Percentiles rank a stretch among this genome's conserved stretches.
These are phyloP conservation scores for Puffinus mauretanicus DNA, from an alignment of 2,113 vertebrate genomes.

Conservation along the genomic window DNA sequence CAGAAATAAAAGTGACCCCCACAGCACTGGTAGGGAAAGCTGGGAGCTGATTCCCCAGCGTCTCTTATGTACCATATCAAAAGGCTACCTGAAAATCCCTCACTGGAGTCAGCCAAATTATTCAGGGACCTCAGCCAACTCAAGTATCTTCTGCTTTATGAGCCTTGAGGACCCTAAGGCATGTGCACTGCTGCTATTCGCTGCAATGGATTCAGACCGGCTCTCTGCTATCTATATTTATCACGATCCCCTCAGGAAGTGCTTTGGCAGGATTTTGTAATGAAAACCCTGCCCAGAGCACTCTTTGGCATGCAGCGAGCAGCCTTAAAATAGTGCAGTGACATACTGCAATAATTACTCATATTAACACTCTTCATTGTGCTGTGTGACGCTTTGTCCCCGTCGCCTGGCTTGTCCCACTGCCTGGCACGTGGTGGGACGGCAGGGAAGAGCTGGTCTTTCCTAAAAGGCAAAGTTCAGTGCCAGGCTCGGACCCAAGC, in stretches of 20 bases:
- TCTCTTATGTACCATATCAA: background rate
- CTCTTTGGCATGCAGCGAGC: slow-evolving; percentile 57
- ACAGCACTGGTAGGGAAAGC: background rate
- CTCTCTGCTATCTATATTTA: slow-evolving; percentile 70
- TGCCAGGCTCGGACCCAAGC: rapidly evolving
- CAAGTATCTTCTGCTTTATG: slow-evolving; percentile 56
- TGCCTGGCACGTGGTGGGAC: background rate
- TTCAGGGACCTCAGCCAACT: slow-evolving; percentile 40
- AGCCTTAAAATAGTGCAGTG: slow-evolving; percentile 69
- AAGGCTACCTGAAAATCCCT: slow-evolving; percentile 62
- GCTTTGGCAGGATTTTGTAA: slow-evolving; percentile 69
- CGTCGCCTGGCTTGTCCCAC: background rate
- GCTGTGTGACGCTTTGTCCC: slow-evolving; percentile 31
- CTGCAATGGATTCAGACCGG: slow-evolving; percentile 35
- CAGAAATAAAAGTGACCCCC: slow-evolving; percentile 32
- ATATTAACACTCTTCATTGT: slow-evolving; percentile 63
- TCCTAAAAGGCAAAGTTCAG: slow-evolving; percentile 25
- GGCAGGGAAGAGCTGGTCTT: background rate
- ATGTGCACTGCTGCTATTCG: background rate
- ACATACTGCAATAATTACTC: slow-evolving; percentile 71
- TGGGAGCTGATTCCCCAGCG: background rate
- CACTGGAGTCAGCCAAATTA: slow-evolving; percentile 33
- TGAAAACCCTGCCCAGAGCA: slow-evolving; percentile 66
- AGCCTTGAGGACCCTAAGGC: slow-evolving; percentile 49
- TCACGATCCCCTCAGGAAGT: slow-evolving; percentile 66